Evolutionary conservation across 2,113 vertebrate genomes (phyloP).

Genomic region (Forbesichthys agassizii): DNA sequence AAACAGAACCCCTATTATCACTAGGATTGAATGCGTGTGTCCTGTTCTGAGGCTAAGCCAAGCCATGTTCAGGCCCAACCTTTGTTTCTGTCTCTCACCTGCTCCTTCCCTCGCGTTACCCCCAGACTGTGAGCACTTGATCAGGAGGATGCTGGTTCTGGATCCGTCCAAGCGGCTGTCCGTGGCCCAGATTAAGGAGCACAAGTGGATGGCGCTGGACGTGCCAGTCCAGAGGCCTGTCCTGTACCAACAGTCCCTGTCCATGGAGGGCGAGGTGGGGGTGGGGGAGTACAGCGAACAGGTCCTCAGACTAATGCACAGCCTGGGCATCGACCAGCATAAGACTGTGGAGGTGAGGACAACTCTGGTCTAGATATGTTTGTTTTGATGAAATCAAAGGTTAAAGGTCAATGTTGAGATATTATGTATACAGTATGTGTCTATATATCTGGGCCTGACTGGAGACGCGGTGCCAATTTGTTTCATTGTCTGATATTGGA

Average conservation of each 20-base stretch:
- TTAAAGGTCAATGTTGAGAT: too few species aligned
- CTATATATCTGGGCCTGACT: too few species aligned
- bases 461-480: too few species aligned
- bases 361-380: background rate
- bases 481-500: too few species aligned
- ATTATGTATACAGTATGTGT: too few species aligned
- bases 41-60: background rate
- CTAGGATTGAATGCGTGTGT: background rate
- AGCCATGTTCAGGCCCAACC: background rate
- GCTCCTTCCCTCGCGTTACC: background rate
- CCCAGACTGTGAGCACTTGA: constrained; percentile 96
- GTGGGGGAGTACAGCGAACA: constrained; percentile 94
- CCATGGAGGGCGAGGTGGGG: constrained; percentile 78
- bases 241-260: constrained; percentile 81
- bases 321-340: constrained; percentile 96
- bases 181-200: constrained; percentile 95
- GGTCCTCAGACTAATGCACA: constrained; percentile 95
- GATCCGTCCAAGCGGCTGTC: constrained; percentile 93
- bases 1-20: constrained; percentile 3
- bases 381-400: background rate
- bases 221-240: constrained; percentile 87
- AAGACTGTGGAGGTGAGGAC: constrained; percentile 93
- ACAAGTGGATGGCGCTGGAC: constrained; percentile 96
- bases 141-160: constrained; percentile 94
- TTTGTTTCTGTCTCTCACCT: constrained; percentile 9